phyloP scores from a whole-genome alignment of 2,888 invertebrate genomes.

The Morinoia aosen region DNA sequence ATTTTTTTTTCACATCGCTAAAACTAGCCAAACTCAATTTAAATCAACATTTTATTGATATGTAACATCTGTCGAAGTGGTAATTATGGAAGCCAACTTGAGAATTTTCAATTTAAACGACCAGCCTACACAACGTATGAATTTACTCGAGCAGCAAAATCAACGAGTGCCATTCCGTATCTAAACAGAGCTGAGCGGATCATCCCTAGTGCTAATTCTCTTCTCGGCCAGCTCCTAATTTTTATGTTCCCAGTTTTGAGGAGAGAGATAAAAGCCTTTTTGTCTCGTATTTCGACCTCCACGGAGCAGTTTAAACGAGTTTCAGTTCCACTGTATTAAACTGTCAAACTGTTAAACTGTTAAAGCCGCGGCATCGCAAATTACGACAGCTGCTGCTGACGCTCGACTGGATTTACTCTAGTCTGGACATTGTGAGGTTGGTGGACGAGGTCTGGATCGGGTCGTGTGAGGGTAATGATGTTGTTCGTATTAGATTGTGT shows the following conservation, averaged over 20 bases:
- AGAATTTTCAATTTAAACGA: neutral
- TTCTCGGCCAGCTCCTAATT: neutral
- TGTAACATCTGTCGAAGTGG: neutral
- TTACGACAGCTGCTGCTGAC: neutral
- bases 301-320: neutral
- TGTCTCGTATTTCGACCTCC: neutral
- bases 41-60: neutral
- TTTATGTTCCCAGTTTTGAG: neutral
- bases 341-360: conserved; percentile 17
- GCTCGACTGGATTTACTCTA: neutral
- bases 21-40: too few relatives aligned
- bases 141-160: neutral
- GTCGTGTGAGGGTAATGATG: neutral
- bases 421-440: neutral
- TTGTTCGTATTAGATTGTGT: too few relatives aligned
- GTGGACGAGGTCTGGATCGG: neutral
- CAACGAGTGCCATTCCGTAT: neutral
- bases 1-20: too few relatives aligned
- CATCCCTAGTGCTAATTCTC: neutral
- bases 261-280: neutral
- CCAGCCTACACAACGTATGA: neutral
- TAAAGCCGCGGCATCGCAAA: neutral
- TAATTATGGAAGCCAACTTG: neutral
- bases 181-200: neutral
- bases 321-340: conserved; percentile 1